A percentile compares a stretch with the other conserved stretches of the same genome.
phyloP scores from a whole-genome alignment of 2,797 vertebrate genomes.

The Trichosurus vulpecula region DNA sequence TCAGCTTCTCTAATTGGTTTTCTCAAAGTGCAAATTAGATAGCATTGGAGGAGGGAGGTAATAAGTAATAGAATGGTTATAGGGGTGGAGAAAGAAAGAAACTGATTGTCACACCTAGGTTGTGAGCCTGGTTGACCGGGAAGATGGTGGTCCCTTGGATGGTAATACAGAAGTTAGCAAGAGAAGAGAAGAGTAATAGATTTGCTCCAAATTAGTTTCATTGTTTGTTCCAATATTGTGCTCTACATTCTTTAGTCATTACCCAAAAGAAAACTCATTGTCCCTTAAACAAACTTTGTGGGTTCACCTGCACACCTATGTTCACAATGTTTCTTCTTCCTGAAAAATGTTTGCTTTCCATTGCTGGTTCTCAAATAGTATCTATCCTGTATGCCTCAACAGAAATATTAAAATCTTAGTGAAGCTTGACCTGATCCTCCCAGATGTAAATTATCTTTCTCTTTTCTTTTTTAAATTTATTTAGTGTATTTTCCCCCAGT shows the following conservation, averaged over 20 bases:
- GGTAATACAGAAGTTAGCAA: background rate
- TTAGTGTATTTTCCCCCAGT: too few relatives aligned
- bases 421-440: too few relatives aligned
- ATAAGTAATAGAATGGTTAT: background rate
- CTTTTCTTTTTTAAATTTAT: too few relatives aligned
- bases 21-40: background rate
- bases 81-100: background rate
- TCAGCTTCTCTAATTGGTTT: background rate
- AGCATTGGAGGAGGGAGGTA: background rate
- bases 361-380: background rate
- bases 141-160: background rate
- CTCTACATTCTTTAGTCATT: background rate
- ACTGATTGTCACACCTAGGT: background rate
- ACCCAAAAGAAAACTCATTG: background rate
- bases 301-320: background rate
- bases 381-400: too few relatives aligned
- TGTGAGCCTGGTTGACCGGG: background rate
- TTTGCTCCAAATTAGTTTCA: background rate
- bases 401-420: too few relatives aligned
- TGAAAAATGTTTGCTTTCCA: background rate
- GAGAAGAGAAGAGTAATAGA: background rate
- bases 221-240: background rate
- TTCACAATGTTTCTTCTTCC: background rate
- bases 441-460: too few relatives aligned
- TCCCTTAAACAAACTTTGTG: background rate